A percentile compares a stretch with the other conserved stretches of the same genome.
These are phyloP conservation scores for Scalopus aquaticus DNA, from an alignment of 2,113 vertebrate species.

Conservation along the genomic window DNA sequence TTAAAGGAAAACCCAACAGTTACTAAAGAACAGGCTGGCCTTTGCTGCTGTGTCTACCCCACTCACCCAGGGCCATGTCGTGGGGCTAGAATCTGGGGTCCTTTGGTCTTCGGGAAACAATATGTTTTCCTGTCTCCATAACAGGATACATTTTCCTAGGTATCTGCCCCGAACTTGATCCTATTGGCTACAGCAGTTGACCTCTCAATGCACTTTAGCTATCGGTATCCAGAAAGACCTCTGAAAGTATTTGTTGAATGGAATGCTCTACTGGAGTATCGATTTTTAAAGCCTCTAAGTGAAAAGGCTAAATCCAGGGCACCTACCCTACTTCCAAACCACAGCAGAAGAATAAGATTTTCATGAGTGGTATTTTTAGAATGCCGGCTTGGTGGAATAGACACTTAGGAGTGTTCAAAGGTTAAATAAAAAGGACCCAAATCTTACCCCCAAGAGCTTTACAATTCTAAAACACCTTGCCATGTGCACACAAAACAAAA, in stretches of 20 bases:
- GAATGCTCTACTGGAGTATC: not conserved
- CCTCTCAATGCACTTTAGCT: not conserved
- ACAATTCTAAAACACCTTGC: slow-evolving; percentile 27
- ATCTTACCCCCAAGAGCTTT: not conserved
- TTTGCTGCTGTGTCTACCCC: not conserved
- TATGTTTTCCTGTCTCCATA: not conserved
- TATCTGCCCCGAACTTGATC: not conserved
- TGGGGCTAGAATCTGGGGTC: not conserved
- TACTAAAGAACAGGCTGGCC: not conserved
- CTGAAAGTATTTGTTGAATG: not conserved
- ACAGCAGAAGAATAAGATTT: not conserved
- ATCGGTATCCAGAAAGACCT: not conserved
- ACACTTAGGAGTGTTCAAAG: not conserved
- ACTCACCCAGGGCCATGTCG: not conserved
- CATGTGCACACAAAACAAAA: slow-evolving; percentile 47
- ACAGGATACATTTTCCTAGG: not conserved
- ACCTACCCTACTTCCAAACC: not conserved
- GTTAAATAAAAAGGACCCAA: not conserved
- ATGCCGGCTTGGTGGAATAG: not conserved
- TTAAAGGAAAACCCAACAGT: not conserved
- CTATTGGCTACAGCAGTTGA: not conserved
- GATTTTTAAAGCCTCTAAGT: not conserved
- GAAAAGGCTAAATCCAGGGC: not conserved
- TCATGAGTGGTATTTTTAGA: slow-evolving; percentile 7
- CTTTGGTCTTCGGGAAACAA: not conserved